Evolutionary conservation across 2,797 vertebrate genomes (phyloP).

Genomic region (Microctenopoma lineatum): DNA sequence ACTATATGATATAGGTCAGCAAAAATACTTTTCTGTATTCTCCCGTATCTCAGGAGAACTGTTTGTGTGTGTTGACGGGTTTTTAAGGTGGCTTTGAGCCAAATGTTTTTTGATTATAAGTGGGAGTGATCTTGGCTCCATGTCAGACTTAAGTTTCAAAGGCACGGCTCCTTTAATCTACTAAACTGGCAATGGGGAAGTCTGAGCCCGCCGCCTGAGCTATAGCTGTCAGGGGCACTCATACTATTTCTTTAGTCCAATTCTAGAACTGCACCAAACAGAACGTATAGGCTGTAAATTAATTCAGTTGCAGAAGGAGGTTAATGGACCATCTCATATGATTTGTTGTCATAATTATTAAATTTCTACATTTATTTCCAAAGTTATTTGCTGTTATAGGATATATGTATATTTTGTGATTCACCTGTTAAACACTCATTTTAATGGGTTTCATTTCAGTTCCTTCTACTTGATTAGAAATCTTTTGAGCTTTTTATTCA

Average conservation of each 20-base stretch:
- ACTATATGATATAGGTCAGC: background rate
- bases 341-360: no score
- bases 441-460: no score
- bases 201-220: constrained; percentile 8
- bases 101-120: constrained; percentile 25
- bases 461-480: no score
- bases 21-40: background rate
- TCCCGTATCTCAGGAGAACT: constrained; percentile 1
- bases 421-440: no score
- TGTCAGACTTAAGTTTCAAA: constrained; percentile 21
- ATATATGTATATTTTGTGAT: no score
- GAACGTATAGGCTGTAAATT: background rate
- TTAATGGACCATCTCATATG: no score
- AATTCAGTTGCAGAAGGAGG: background rate
- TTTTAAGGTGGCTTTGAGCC: constrained; percentile 11
- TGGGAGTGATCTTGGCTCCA: constrained; percentile 10
- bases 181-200: constrained; percentile 5
- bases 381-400: no score
- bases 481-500: no score
- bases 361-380: no score
- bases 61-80: background rate
- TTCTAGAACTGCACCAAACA: background rate
- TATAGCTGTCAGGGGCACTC: constrained; percentile 5
- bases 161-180: constrained; percentile 2
- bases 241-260: background rate